A percentile compares a stretch with the other conserved stretches of the same genome.
These are phyloP conservation scores for Etheostoma cragini DNA, from an alignment of 2,113 vertebrate genomes.

Conservation along the genomic window DNA sequence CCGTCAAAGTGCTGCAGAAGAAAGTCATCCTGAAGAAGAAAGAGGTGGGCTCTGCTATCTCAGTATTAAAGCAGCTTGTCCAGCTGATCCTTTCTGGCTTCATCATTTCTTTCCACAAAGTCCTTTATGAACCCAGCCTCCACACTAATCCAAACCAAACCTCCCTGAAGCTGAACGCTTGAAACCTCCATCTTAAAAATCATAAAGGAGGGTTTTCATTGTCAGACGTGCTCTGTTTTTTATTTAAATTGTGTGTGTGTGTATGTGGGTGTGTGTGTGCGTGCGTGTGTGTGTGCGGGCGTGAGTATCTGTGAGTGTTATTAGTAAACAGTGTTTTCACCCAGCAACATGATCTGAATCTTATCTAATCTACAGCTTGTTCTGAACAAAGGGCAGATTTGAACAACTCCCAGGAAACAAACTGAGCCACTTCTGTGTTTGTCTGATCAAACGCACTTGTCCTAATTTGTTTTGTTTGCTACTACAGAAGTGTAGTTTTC, in stretches of 20 bases:
- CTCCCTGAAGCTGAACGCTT: neutral
- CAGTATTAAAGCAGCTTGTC: neutral
- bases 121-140: neutral
- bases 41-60: slow-evolving; percentile 85
- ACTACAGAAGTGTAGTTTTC: neutral
- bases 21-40: slow-evolving; percentile 97
- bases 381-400: slow-evolving; percentile 73
- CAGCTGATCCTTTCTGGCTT: neutral
- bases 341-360: slow-evolving; percentile 47
- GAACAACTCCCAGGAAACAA: slow-evolving; percentile 49
- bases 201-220: neutral
- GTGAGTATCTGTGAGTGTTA: slow-evolving; percentile 42
- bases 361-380: slow-evolving; percentile 78
- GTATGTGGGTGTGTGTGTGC: neutral
- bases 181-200: neutral
- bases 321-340: slow-evolving; percentile 64
- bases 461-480: neutral
- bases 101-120: neutral
- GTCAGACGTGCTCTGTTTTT: neutral
- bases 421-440: slow-evolving; percentile 14
- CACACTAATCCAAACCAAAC: neutral
- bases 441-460: slow-evolving; percentile 10
- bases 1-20: slow-evolving; percentile 97
- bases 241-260: neutral
- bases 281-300: neutral